Percentiles rank a stretch among this genome's conserved stretches.
Conservation (phyloP, 2,888 invertebrate species). For the Aricia artaxerxes region DNA sequence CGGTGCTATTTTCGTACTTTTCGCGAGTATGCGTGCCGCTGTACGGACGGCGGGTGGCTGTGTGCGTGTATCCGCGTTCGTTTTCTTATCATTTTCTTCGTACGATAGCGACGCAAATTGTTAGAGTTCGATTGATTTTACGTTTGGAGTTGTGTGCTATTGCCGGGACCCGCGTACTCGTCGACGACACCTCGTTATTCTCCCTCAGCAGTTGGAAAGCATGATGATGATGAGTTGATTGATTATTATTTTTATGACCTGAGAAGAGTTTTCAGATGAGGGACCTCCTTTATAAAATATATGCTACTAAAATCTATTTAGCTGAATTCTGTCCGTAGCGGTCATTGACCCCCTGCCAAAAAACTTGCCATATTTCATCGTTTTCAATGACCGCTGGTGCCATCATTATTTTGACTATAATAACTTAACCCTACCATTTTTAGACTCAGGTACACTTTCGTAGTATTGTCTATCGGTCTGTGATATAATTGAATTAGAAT, state of each 20-base stretch:
- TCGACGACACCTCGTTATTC: not conserved
- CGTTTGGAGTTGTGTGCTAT: constrained; percentile 36
- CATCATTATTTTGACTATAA: no score
- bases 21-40: constrained; percentile 52
- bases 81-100: constrained; percentile 69
- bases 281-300: no score
- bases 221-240: not conserved
- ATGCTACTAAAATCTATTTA: no score
- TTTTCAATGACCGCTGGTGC: no score
- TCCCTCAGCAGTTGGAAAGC: not conserved
- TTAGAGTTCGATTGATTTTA: constrained; percentile 47
- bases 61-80: constrained; percentile 71
- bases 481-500: not conserved
- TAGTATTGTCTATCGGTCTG: no score
- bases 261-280: no score
- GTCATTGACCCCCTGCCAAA: no score
- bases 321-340: no score
- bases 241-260: not conserved
- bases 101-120: constrained; percentile 61
- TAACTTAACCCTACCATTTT: no score
- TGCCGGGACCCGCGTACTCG: constrained; percentile 2
- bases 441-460: no score
- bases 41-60: constrained; percentile 46
- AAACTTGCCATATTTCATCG: no score
- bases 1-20: constrained; percentile 66